These are phyloP conservation scores for Tenebrosternarchus preto DNA, from an alignment of 2,113 vertebrate species.

Conservation along the genomic window DNA sequence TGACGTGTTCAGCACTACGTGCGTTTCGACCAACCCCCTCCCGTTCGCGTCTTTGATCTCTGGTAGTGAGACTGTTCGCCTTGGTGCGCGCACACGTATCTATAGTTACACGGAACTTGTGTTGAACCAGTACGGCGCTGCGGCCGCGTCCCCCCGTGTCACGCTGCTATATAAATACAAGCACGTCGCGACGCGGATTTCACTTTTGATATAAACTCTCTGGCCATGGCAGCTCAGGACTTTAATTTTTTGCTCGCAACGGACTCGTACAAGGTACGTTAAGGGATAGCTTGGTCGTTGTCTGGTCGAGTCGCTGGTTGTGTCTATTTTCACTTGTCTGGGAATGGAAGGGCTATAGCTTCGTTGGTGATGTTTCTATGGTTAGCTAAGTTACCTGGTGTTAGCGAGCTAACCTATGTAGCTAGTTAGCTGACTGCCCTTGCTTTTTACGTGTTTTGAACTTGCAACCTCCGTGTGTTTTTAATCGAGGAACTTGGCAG, in stretches of 20 bases:
- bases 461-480: background rate
- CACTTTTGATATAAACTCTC: background rate
- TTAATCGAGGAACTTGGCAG: too few species aligned
- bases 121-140: too few species aligned
- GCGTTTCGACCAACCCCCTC: constrained; percentile 22
- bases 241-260: constrained; percentile 76
- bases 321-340: background rate
- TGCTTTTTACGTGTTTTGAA: background rate
- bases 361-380: background rate
- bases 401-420: too few species aligned
- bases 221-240: constrained; percentile 70
- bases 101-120: background rate
- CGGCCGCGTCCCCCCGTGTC: constrained; percentile 15
- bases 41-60: background rate
- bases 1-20: background rate
- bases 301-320: background rate
- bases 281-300: background rate
- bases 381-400: background rate
- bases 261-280: constrained; percentile 76
- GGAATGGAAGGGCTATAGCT: background rate
- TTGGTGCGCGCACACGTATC: background rate
- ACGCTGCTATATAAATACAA: constrained; percentile 35
- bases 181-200: constrained; percentile 3
- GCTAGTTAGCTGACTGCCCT: constrained; percentile 11
- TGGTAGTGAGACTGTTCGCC: constrained; percentile 6